These are phyloP conservation scores for Hapalemur alaotrensis DNA, from an alignment of 2,797 vertebrate genomes.

Conservation along the genomic window DNA sequence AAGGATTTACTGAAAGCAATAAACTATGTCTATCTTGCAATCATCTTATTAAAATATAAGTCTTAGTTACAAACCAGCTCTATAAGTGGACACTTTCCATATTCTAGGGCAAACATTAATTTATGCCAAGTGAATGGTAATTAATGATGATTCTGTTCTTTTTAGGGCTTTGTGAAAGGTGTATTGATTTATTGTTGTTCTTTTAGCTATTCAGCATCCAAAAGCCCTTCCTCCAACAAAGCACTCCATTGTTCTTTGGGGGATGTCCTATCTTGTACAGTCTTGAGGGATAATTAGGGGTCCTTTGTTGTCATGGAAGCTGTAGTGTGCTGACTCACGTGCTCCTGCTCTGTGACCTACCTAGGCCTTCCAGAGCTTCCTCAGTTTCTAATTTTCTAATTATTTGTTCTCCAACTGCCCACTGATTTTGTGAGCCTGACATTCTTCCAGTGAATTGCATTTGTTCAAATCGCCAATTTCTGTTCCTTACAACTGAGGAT, in stretches of 20 bases:
- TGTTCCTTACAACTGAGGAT: not conserved
- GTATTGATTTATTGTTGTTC: not conserved
- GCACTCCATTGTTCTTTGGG: not conserved
- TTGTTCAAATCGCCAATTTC: not conserved
- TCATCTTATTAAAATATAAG: not conserved
- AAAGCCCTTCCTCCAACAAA: not conserved
- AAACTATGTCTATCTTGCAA: not conserved
- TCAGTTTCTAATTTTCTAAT: not conserved
- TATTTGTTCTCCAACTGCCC: not conserved
- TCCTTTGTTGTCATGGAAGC: not conserved
- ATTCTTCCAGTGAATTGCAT: not conserved
- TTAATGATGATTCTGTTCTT: not conserved
- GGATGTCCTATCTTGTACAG: not conserved
- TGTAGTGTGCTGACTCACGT: not conserved
- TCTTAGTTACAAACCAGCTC: slow-evolving; percentile 15
- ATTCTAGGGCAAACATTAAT: not conserved
- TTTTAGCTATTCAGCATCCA: not conserved
- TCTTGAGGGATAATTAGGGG: not conserved
- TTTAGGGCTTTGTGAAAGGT: not conserved
- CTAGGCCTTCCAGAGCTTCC: not conserved
- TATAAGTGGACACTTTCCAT: not conserved
- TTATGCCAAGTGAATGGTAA: not conserved
- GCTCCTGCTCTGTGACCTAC: not conserved
- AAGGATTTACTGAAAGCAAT: not conserved
- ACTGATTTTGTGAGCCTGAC: not conserved